Percentiles rank a stretch among this genome's conserved stretches.
Evolutionary conservation across 2,797 vertebrate species (phyloP).

Genomic region (Alfaro cultratus): DNA sequence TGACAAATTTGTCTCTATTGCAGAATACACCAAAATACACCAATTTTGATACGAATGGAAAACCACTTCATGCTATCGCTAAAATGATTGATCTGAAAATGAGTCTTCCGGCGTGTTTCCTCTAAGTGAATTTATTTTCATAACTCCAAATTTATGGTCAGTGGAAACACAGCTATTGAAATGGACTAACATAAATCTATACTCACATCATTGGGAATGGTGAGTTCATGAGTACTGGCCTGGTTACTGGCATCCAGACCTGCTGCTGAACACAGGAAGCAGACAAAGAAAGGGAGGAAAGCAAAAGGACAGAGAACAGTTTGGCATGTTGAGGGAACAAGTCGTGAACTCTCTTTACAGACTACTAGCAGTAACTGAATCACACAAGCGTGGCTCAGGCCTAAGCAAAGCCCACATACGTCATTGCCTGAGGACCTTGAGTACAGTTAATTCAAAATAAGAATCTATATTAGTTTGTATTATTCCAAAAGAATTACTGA

Average conservation of each 20-base stretch:
- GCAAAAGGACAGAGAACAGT: slow-evolving; percentile 67
- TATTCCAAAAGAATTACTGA: slow-evolving; percentile 28
- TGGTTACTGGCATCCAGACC: slow-evolving; percentile 97
- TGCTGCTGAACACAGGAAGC: slow-evolving; percentile 76
- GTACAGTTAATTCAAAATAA: not conserved
- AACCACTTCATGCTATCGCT: too few relatives aligned
- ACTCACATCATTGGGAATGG: slow-evolving; percentile 99
- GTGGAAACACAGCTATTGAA: not conserved
- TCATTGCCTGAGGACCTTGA: not conserved
- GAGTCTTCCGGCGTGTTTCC: too few relatives aligned
- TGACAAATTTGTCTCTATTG: too few relatives aligned
- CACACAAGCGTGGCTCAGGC: slow-evolving; percentile 26
- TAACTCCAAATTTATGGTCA: too few relatives aligned
- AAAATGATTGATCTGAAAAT: too few relatives aligned
- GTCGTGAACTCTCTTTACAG: slow-evolving; percentile 34
- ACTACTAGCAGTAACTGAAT: slow-evolving; percentile 19
- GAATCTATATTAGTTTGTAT: slow-evolving; percentile 4
- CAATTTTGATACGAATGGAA: too few relatives aligned
- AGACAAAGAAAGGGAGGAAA: slow-evolving; percentile 53
- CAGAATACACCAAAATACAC: too few relatives aligned
- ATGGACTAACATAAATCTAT: slow-evolving; percentile 41
- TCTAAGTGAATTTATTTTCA: too few relatives aligned
- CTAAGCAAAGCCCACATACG: slow-evolving; percentile 24
- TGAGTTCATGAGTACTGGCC: slow-evolving; percentile 99
- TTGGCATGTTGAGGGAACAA: slow-evolving; percentile 55